phyloP scores from a whole-genome alignment of 2,797 vertebrate species.

The Danio albolineatus region DNA sequence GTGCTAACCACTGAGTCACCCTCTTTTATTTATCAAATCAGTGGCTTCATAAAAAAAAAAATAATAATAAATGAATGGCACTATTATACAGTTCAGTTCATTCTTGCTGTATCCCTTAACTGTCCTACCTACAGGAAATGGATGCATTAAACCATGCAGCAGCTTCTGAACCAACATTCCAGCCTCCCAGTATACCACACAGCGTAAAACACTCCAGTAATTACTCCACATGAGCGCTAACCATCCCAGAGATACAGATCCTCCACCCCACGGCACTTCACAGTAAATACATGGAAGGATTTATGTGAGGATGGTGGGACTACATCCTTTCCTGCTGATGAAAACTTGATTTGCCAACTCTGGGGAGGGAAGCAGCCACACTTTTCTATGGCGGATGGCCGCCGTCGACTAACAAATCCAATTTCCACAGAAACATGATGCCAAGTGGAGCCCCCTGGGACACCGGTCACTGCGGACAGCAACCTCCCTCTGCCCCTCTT shows the following conservation, averaged over 20 bases:
- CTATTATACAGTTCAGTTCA: no score
- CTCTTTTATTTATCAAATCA: no score
- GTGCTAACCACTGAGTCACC: no score
- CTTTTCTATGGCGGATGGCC: constrained; percentile 27
- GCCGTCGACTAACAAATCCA: constrained; percentile 57
- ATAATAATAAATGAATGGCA: no score
- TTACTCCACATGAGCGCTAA: constrained; percentile 14
- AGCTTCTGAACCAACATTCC: constrained; percentile 17
- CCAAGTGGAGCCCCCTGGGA: constrained; percentile 45
- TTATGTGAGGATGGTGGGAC: constrained; percentile 39
- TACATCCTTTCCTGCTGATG: constrained; percentile 59
- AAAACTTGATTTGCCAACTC: constrained; percentile 54
- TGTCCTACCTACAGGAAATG: not conserved
- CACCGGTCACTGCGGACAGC: constrained; percentile 51
- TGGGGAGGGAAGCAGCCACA: constrained; percentile 37
- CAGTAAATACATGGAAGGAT: constrained; percentile 44
- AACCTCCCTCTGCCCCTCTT: constrained; percentile 30
- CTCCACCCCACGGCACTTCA: not conserved
- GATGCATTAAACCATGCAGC: not conserved
- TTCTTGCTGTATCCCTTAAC: no score
- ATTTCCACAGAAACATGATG: constrained; percentile 59
- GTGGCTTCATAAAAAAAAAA: no score
- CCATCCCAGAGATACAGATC: constrained; percentile 36
- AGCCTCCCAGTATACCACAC: constrained; percentile 1
- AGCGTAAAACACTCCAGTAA: constrained; percentile 22